Base-by-base conservation (phyloP, 2,113 vertebrate species). In the Thermophis baileyi region DNA sequence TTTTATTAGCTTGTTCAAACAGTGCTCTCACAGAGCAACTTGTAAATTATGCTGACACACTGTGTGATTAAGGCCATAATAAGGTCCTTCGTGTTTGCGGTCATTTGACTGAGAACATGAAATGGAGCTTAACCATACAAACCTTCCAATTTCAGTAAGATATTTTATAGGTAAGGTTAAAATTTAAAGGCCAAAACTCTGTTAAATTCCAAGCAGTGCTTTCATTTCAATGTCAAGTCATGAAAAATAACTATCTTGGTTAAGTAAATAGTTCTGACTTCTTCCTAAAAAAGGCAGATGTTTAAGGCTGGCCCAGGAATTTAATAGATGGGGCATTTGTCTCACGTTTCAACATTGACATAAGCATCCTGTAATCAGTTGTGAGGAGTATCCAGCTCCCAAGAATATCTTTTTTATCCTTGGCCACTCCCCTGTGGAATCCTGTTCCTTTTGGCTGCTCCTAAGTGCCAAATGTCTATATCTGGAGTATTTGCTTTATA, bases 1-100 rank as follows among this genome's bases (percentile, higher is more conserved):
- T 53, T 88, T 96, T 93, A 93, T 94, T 95, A 94, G 50, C 51
- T 44, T 55, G 53, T 55, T 91, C 57, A 81, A 94, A 95, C 24
- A 63, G 47, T 86, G 55, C 90, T 85, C 51, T 63, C 87, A 87
- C 85, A 94, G 93, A 92, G 90, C 81, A 89, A 93, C 89, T 88
- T 92, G 55, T 88, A 93, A 95, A 94, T 93, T 90, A 94, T 85
- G 46, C 25, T 7, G 40, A 89, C 50, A 69, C 90, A 92, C 89
- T 18, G 30, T 90, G 57, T 94, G 94, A 92, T 93, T 87, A 93
- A 92, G 87, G 49, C n/a, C 47, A 35, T 88, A 95, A 91, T 53
- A 4, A 57, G 91, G 50, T 40, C 0, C 0, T 92, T 54, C 55
- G 85, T 54, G 14, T 85, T 8, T 93, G 93, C 87, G 74, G 1